Base-by-base conservation (phyloP, 2,113 vertebrate genomes). In the Gambusia holbrooki region DNA sequence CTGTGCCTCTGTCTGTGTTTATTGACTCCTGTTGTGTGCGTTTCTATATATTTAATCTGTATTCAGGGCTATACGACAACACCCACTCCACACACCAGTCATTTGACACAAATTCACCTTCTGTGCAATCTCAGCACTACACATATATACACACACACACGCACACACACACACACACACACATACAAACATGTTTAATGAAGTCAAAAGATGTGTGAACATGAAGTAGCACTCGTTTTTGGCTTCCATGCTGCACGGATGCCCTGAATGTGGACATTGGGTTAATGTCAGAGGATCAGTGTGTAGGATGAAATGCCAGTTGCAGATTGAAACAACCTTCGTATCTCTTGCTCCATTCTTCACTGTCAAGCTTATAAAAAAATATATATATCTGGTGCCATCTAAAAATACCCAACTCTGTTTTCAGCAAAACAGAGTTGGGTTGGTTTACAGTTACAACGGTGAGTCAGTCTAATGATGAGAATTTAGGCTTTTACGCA, bases 51-150 rank as follows among this genome's bases (percentile, higher is more conserved):
- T 87, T 79, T 92, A 85, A 74, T 75, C 76, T 74, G 8, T 10
- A 71, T 74, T 85, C 63, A 65, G 79, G 62, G 72, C 74, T 76
- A 74, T 71, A 29, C 77, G 69, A 62, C 65, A 80, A 77, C 77
- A 65, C 45, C 13, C 15, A 28, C 74, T 78, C n/a, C 45, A 12
- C 40, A 82, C 66, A 65, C 48, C 67, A 64, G 60, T 81, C 80
- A 84, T 90, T 88, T 82, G 86, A 70, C 80, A 85, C 69, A 84
- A 71, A n/a, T 64, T 84, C 86, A 89, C 86, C 82, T 80, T 80
- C 66, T 71, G 30, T 79, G 73, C 15, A 61, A 75, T 63, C 73
- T 74, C 27, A 25, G 40, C 35, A 58, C 48, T 63, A 67, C 74
- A 76, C 64, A 25, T 30, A 25, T 27, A 27, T 27, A 27, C 1